Percentiles rank a stretch among this genome's conserved stretches.
These are phyloP conservation scores for Pemphigus obesinymphae DNA, from an alignment of 1,140 invertebrate genomes.

Conservation along the genomic window DNA sequence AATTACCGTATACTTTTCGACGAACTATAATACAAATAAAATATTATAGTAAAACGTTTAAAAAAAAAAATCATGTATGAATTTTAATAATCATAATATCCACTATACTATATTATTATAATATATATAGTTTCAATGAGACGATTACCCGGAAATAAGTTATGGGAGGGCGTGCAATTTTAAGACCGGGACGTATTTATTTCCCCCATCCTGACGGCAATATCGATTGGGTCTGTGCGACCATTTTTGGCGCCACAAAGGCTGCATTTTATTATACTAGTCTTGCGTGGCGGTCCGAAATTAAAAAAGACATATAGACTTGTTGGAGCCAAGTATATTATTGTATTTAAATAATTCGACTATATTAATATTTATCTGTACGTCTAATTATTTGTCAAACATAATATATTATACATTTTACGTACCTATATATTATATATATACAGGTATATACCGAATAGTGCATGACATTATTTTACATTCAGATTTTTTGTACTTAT, in stretches of 20 bases:
- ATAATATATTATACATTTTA: background rate
- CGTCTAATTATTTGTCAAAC: background rate
- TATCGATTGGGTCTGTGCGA: constrained; percentile 25
- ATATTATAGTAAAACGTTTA: too few species aligned
- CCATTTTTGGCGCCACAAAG: constrained; percentile 37
- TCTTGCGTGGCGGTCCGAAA: constrained; percentile 17
- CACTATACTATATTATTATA: too few species aligned
- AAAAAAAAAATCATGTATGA: background rate
- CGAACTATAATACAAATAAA: too few species aligned
- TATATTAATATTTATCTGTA: background rate
- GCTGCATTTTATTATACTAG: constrained; percentile 6
- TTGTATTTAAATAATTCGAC: background rate
- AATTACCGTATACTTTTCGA: too few species aligned
- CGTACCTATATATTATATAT: too few species aligned
- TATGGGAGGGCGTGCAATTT: background rate
- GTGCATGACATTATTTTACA: background rate
- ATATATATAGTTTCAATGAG: too few species aligned
- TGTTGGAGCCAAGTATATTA: constrained; percentile 20
- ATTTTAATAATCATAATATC: background rate
- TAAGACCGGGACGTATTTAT: constrained; percentile 3
- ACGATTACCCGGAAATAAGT: background rate
- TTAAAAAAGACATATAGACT: constrained; percentile 23
- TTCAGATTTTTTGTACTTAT: too few species aligned
- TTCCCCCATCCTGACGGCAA: background rate
- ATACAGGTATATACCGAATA: too few species aligned